Evolutionary conservation across 2,888 invertebrate genomes (phyloP), one percentile per base, ranked within the genome.

Genomic region (Loripinus fragilis): DNA sequence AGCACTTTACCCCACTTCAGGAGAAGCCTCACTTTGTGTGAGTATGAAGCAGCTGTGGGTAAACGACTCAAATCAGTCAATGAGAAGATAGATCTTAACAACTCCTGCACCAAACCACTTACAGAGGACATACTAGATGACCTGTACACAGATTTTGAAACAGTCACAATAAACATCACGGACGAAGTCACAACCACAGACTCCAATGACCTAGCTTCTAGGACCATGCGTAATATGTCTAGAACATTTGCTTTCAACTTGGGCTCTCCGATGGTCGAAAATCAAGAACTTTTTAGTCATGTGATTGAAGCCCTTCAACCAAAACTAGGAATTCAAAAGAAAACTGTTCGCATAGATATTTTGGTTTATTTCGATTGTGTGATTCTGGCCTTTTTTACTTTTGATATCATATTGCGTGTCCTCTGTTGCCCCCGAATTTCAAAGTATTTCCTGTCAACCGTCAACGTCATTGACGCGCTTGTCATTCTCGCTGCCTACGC

Each of bases 381-480:
- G 5, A 45, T 80, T 25, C 64, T 83, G 17, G 86, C 77, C 0
- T 86, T 86, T 71, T 86, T 86, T 66, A 83, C 83, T 0, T 69
- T 77, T 1, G 86, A 86, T 30, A 52, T 86, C 0, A n/a, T 80
- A 2, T 20, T 85, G 38, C 74, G 85, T 25, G 35, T 86, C 17
- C 20, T 81, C 12, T 80, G 78, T 20, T 85, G 85, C 33, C 86
- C 86, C 7, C 81, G 81, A 42, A 48, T 83, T 15, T 38, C 52
- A 0, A 65, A 70, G 0, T 83, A 86, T 74, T 81, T 85, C 55
- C 80, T 77, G 41, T 81, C 81, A 1, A 76, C 65, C 12, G 73
- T 85, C 20, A 83, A 86, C 66, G 64, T 83, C 41, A 75, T 86
- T 25, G 86, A 86, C 72, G 77, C 75, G 12, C 71, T 83, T 45